Evolutionary conservation across 1,140 invertebrate species (phyloP).

Genomic region (Drosophila azteca): DNA sequence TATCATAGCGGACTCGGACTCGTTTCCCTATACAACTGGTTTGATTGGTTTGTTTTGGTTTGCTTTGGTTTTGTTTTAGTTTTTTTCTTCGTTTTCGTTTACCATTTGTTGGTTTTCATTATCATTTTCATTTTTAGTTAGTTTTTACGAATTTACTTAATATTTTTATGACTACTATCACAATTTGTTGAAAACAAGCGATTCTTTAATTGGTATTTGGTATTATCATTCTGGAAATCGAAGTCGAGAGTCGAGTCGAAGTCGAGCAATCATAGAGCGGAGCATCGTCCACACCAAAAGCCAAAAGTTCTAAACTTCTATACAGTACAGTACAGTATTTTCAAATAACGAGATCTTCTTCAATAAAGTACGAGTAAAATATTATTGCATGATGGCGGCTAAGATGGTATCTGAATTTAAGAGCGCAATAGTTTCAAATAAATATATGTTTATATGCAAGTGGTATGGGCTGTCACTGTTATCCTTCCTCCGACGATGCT

Average conservation of each 20-base stretch:
- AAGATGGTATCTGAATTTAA: constrained; percentile 47
- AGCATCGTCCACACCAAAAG: constrained; percentile 46
- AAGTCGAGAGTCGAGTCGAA: constrained; percentile 37
- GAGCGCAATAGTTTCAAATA: constrained; percentile 45
- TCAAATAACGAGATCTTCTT: constrained; percentile 39
- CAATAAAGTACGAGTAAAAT: constrained; percentile 48
- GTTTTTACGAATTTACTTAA: constrained; percentile 75
- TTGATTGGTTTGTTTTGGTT: constrained; percentile 29
- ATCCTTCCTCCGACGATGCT: constrained; percentile 56
- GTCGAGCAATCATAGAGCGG: constrained; percentile 22
- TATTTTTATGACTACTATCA: constrained; percentile 83
- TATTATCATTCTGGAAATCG: constrained; percentile 39
- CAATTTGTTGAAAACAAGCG: constrained; percentile 79
- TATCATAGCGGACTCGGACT: constrained; percentile 15
- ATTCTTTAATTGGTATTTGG: constrained; percentile 55
- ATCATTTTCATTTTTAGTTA: constrained; percentile 48
- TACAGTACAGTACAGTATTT: constrained; percentile 9
- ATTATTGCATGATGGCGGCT: constrained; percentile 33
- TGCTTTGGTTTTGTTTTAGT: constrained; percentile 12
- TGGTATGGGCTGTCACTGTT: constrained; percentile 17
- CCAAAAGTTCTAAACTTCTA: constrained; percentile 31
- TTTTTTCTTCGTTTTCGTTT: constrained; percentile 26
- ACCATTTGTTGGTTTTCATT: constrained; percentile 34
- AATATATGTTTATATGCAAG: constrained; percentile 11
- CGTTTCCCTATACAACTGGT: constrained; percentile 36